Percentiles rank a stretch among this genome's conserved stretches.
phyloP scores from a whole-genome alignment of 2,113 vertebrate species.

The Triplophysa siluroides region DNA sequence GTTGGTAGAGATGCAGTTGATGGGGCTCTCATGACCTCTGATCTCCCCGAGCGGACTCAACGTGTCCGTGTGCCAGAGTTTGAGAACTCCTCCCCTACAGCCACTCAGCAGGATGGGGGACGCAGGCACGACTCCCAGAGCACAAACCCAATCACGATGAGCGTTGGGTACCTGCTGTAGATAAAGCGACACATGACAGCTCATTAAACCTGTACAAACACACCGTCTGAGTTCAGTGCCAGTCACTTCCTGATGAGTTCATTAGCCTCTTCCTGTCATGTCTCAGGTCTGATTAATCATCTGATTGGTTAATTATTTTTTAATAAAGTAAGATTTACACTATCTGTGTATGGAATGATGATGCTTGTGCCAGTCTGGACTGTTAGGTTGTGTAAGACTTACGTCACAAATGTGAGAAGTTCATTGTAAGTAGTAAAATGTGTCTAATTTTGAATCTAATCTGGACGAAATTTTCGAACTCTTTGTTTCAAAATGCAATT shows the following conservation, averaged over 20 bases:
- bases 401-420: too few relatives aligned
- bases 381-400: neutral
- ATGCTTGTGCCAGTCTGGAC: neutral
- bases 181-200: neutral
- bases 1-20: constrained; percentile 92
- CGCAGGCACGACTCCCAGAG: constrained; percentile 83
- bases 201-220: neutral
- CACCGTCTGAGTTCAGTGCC: neutral
- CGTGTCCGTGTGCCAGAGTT: constrained; percentile 90
- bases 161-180: constrained; percentile 94
- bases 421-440: too few relatives aligned
- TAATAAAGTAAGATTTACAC: neutral
- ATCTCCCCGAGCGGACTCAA: constrained; percentile 82
- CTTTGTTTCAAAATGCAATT: too few relatives aligned
- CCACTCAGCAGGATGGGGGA: constrained; percentile 84
- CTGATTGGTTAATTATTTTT: constrained; percentile 40
- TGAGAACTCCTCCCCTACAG: constrained; percentile 89
- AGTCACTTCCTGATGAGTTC: constrained; percentile 28
- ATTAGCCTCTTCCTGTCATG: constrained; percentile 30
- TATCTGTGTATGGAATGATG: neutral
- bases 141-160: constrained; percentile 96
- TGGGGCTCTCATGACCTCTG: constrained; percentile 92
- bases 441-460: too few relatives aligned
- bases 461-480: too few relatives aligned
- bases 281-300: constrained; percentile 80